A percentile compares a stretch with the other conserved stretches of the same genome.
phyloP scores from a whole-genome alignment of 2,888 invertebrate species.

The Leistus spinibarbis region DNA sequence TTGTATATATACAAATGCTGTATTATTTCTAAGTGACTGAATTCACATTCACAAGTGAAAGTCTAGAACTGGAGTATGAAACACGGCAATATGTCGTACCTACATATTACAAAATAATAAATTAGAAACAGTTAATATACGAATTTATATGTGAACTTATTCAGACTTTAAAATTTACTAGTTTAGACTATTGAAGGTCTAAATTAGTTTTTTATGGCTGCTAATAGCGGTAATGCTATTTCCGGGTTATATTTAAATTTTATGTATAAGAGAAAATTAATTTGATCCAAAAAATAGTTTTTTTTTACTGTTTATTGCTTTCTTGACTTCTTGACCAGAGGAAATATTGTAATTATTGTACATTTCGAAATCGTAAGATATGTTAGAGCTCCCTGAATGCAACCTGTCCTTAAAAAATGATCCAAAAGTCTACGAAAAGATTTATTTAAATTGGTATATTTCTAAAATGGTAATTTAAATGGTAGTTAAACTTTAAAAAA shows the following conservation, averaged over 20 bases:
- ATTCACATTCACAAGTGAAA: neutral
- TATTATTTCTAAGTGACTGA: neutral
- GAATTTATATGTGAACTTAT: neutral
- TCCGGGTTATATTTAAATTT: neutral
- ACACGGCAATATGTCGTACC: neutral
- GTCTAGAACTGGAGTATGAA: neutral
- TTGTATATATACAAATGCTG: neutral
- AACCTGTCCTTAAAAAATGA: too few species aligned
- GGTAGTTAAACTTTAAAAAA: too few species aligned
- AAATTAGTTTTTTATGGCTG: neutral
- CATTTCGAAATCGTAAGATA: too few species aligned
- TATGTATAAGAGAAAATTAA: neutral
- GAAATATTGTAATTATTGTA: too few species aligned
- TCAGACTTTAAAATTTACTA: neutral
- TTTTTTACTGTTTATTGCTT: too few species aligned
- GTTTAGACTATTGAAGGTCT: neutral
- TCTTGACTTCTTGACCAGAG: too few species aligned
- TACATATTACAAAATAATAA: neutral
- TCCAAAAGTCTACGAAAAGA: too few species aligned
- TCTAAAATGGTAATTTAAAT: too few species aligned
- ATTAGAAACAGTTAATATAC: neutral
- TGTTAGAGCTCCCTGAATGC: too few species aligned
- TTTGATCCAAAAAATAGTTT: too few species aligned
- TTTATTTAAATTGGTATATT: too few species aligned
- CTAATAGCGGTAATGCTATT: neutral